A percentile compares a stretch with the other conserved stretches of the same genome.
Evolutionary conservation across 2,113 vertebrate species (phyloP).

Genomic region (Ardeotis arabs): DNA sequence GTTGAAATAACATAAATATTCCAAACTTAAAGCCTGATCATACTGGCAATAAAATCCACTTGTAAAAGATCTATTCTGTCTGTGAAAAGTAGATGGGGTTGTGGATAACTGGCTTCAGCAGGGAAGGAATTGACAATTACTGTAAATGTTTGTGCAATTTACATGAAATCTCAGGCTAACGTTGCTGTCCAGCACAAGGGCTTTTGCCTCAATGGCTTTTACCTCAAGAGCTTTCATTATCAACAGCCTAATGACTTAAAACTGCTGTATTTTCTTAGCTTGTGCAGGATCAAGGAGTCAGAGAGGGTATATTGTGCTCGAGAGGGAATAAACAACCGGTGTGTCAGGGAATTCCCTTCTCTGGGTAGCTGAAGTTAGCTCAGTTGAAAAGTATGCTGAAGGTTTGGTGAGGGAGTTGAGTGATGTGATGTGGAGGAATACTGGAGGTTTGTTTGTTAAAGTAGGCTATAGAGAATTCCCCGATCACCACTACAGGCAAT

Average conservation of each 20-base stretch:
- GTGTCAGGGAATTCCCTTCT: background rate
- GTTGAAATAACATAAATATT: background rate
- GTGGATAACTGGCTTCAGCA: background rate
- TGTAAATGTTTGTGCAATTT: background rate
- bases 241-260: background rate
- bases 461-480: constrained; percentile 49
- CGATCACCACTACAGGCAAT: constrained; percentile 42
- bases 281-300: background rate
- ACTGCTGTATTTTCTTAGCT: background rate
- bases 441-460: constrained; percentile 42
- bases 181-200: constrained; percentile 27
- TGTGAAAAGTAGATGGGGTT: background rate
- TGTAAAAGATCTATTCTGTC: background rate
- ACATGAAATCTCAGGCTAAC: background rate
- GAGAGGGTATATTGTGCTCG: background rate
- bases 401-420: background rate
- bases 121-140: background rate
- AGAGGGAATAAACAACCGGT: background rate
- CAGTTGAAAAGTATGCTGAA: background rate
- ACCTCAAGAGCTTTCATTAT: background rate
- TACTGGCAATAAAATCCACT: background rate
- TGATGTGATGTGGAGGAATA: constrained; percentile 26
- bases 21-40: background rate
- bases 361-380: background rate
- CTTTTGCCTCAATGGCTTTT: background rate